Evolutionary conservation across 2,797 vertebrate genomes (phyloP), one percentile per base, ranked within the genome.

Genomic region (Acanthornis magna): DNA sequence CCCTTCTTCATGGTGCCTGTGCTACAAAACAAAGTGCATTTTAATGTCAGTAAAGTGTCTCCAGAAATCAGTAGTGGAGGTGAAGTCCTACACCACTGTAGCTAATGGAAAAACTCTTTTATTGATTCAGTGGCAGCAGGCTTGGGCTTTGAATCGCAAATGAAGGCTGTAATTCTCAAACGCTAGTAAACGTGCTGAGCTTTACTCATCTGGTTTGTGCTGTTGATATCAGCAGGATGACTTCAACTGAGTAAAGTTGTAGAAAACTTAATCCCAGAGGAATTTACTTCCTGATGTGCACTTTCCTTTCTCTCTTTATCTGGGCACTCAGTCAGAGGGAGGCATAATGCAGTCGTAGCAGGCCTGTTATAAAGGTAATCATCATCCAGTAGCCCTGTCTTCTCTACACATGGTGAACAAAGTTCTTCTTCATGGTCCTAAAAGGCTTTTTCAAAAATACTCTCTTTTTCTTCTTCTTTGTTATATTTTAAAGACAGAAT

Each of bases 121-220:
- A 94, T 92, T 66, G 91, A 91, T 96, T 95, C 87, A 66, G 66
- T 25, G 67, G 76, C 70, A 91, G 85, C 60, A 88, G 57, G 55
- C 45, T 79, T 71, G 85, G 76, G 48, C 53, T 95, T 83, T 91
- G 92, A 89, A 86, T 95, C 18, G 0, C 88, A 96, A 92, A 96
- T 84, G 88, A 93, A 93, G 51, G 62, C 89, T 91, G 76, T 96
- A 92, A 91, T 92, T 95, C 89, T 92, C 75, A 48, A 89, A 81
- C 0, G 1, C 62, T 53, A 13, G 70, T 63, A 89, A 55, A 83
- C 38, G 34, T 38, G 54, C 80, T 87, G 78, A 96, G 81, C 82
- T 93, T 91, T 81, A 95, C 76, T 86, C 91, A 92, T 88, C 70
- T 93, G 43, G 32, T 88, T 94, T 89, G 58, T 61, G 73, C 66